Conservation (phyloP, 2,888 invertebrate genomes). For the Hypolimnas misippus region DNA sequence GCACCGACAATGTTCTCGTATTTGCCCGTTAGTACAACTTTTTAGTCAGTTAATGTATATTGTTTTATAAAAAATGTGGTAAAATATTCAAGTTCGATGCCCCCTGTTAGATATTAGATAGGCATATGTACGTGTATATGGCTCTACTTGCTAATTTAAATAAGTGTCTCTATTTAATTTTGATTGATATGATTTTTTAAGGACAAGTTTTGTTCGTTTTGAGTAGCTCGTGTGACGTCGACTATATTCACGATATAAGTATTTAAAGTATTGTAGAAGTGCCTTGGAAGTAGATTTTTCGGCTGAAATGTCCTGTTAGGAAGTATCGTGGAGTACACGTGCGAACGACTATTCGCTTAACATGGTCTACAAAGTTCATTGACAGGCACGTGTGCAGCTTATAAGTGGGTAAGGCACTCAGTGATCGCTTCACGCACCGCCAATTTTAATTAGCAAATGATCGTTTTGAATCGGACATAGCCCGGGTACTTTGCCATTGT, state of each 20-base stretch:
- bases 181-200: slow-evolving; percentile 3
- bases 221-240: slow-evolving; percentile 14
- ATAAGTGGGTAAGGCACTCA: slow-evolving; percentile 73
- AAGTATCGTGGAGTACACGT: slow-evolving; percentile 51
- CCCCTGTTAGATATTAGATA: slow-evolving; percentile 45
- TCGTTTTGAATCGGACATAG: slow-evolving; percentile 69
- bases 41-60: slow-evolving; percentile 38
- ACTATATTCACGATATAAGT: neutral
- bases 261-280: neutral
- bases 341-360: slow-evolving; percentile 56
- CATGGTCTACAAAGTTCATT: slow-evolving; percentile 78
- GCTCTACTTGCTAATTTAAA: slow-evolving; percentile 11
- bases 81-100: slow-evolving; percentile 62
- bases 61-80: slow-evolving; percentile 6
- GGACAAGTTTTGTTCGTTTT: slow-evolving; percentile 2
- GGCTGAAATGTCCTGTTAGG: slow-evolving; percentile 17
- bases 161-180: slow-evolving; percentile 10
- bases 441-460: slow-evolving; percentile 81
- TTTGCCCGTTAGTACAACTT: slow-evolving; percentile 86
- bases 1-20: slow-evolving; percentile 87
- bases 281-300: neutral
- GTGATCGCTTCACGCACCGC: slow-evolving; percentile 77
- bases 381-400: slow-evolving; percentile 82
- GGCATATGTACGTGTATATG: neutral
- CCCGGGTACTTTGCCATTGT: slow-evolving; percentile 56